Evolutionary conservation across 2,113 vertebrate genomes (phyloP).

Genomic region (Colistium nudipinnis): DNA sequence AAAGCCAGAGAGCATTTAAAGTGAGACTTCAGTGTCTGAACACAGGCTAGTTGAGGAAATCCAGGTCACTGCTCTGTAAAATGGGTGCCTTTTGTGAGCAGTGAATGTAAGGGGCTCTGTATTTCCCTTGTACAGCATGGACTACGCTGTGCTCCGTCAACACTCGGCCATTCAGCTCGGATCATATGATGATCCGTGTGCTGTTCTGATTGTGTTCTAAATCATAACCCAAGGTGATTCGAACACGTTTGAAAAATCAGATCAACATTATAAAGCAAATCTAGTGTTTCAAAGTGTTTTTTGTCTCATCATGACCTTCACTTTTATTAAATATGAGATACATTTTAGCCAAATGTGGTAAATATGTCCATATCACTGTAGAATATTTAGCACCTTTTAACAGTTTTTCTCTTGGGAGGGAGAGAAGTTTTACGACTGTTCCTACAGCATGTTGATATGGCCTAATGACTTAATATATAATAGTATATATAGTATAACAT

Average conservation of each 20-base stretch:
- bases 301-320: neutral
- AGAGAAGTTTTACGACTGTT: conserved; percentile 5
- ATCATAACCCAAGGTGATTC: neutral
- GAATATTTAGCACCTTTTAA: too few species aligned
- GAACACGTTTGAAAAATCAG: neutral
- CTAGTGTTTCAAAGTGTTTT: neutral
- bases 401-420: neutral
- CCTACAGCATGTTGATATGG: neutral
- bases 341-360: too few species aligned
- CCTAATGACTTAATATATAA: too few species aligned
- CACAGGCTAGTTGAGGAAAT: conserved; percentile 64
- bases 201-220: conserved; percentile 1
- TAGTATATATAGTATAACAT: too few species aligned
- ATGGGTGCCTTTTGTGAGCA: conserved; percentile 63
- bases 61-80: conserved; percentile 73
- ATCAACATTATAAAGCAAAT: neutral
- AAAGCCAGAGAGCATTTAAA: conserved; percentile 64
- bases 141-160: conserved; percentile 28
- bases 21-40: conserved; percentile 45
- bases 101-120: conserved; percentile 56
- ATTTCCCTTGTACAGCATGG: conserved; percentile 30
- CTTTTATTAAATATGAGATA: neutral
- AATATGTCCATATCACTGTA: too few species aligned
- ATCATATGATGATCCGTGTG: conserved; percentile 29
- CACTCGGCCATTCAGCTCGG: conserved; percentile 15